Percentiles rank a stretch among this genome's conserved stretches.
These are phyloP conservation scores for Heliocidaris tuberculata DNA, from an alignment of 35 echinoderm and acorn worm genomes.

Conservation along the genomic window DNA sequence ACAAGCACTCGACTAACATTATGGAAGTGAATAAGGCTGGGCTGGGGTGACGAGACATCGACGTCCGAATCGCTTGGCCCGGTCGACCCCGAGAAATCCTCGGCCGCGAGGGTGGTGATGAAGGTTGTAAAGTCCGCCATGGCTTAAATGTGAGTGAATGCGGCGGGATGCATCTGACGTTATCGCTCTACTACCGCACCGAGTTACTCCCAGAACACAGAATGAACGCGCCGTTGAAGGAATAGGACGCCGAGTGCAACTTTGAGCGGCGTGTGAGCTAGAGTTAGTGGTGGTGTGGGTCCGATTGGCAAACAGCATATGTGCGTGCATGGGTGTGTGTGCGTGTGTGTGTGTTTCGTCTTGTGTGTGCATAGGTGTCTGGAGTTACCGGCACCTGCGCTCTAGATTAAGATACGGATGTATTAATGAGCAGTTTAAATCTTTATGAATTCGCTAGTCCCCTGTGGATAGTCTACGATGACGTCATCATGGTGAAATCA, in stretches of 20 bases:
- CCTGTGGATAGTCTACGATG: no score
- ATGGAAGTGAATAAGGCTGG: not conserved
- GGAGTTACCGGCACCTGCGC: not conserved
- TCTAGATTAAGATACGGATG: no score
- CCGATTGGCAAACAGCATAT: not conserved
- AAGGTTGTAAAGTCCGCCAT: slow-evolving; percentile 51
- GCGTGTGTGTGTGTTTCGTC: not conserved
- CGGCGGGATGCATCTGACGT: not conserved
- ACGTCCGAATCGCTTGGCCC: not conserved
- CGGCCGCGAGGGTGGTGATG: slow-evolving; percentile 33
- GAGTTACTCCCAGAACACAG: not conserved
- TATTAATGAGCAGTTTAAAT: no score
- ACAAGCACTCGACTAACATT: slow-evolving; percentile 20
- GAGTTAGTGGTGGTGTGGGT: not conserved
- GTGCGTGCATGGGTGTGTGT: not conserved
- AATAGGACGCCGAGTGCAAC: not conserved
- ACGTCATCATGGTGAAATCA: no score
- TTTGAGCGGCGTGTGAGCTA: not conserved
- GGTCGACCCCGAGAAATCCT: not conserved
- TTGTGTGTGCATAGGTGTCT: not conserved
- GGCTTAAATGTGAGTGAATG: not conserved
- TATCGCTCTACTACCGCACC: not conserved
- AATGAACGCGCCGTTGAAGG: not conserved
- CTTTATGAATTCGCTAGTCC: no score
- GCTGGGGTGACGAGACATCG: not conserved